These are phyloP conservation scores for Trachelipus rathkii DNA, from an alignment of 1,140 invertebrate genomes.

Conservation along the genomic window DNA sequence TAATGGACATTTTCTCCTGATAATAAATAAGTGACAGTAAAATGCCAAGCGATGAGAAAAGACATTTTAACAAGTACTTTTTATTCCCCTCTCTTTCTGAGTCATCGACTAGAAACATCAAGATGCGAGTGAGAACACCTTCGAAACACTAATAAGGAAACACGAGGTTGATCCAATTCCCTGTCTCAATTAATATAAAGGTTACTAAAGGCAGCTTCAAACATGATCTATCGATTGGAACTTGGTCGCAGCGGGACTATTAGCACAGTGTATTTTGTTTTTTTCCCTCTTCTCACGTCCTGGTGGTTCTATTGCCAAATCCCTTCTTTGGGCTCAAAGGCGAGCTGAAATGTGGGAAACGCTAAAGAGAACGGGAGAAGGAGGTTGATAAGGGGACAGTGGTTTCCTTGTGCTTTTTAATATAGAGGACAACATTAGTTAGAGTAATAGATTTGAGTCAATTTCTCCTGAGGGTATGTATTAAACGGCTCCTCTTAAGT, in stretches of 20 bases:
- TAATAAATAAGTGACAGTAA: neutral
- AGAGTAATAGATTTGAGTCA: neutral
- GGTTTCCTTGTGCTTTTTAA: neutral
- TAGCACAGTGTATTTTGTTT: slow-evolving; percentile 1
- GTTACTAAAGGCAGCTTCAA: neutral
- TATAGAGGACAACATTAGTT: neutral
- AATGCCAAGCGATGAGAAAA: neutral
- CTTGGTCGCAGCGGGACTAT: neutral
- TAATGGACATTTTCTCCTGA: neutral
- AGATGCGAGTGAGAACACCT: neutral
- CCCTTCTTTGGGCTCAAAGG: neutral
- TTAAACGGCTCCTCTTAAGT: too few relatives aligned
- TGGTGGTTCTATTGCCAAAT: neutral
- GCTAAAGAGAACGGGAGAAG: neutral
- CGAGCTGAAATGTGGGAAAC: neutral
- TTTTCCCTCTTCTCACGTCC: slow-evolving; percentile 1
- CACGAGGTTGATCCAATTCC: neutral
- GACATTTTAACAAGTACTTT: neutral
- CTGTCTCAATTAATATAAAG: slow-evolving; percentile 1
- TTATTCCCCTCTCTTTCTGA: neutral
- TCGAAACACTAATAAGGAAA: slow-evolving; percentile 3
- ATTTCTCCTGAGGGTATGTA: too few relatives aligned
- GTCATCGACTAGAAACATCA: neutral
- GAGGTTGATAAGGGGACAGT: too few relatives aligned
- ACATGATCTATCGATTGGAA: slow-evolving; percentile 2